Evolutionary conservation across 2,113 vertebrate genomes (phyloP), one percentile per base, ranked within the genome.

Genomic region (Tupaia chinensis): DNA sequence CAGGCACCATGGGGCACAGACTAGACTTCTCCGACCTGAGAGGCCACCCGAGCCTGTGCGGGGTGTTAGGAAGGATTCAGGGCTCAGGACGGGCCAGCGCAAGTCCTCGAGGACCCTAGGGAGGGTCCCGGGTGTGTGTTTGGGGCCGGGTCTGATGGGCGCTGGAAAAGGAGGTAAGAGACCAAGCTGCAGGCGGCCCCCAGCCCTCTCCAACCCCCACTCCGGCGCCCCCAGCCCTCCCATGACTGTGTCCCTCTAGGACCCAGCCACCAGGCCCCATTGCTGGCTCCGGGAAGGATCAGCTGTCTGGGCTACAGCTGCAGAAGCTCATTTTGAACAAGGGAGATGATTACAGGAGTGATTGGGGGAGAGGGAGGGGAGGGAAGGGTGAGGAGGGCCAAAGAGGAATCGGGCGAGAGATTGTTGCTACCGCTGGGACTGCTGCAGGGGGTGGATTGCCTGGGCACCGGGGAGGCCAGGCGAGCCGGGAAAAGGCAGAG

Each of bases 301-400:
- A 97, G 97, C 96, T 97, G 97, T 91, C 85, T 73, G 90, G 91
- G 85, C 85, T 85, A 63, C 96, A 97, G 97, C 96, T 96, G 90
- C 93, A 66, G 61, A 74, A 81, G 85, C 96, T 97, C 94, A 91
- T 97, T 95, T 88, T 76, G 96, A 98, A 97, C 97, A 97, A 98
- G 96, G 74, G 93, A 97, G 96, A 95, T 98, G 97, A 98, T 98
- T 98, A 82, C 96, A 54, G 92, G 87, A 93, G 77, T 63, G 34
- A 92, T 12, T 78, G 92, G 82, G 34, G 76, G 93, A 90, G 79
- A 79, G 74, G 29, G 92, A 69, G 88, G 29, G 70, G 68, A 87
- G 68, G 76, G 54, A 87, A 88, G 87, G 84, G 73, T 44, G 7
- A 53, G 68, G 16, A 20, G 83, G 97, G 94, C 94, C 95, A 76